These are phyloP conservation scores for Neotoma lepida DNA, from an alignment of 2,113 vertebrate species.

Conservation along the genomic window DNA sequence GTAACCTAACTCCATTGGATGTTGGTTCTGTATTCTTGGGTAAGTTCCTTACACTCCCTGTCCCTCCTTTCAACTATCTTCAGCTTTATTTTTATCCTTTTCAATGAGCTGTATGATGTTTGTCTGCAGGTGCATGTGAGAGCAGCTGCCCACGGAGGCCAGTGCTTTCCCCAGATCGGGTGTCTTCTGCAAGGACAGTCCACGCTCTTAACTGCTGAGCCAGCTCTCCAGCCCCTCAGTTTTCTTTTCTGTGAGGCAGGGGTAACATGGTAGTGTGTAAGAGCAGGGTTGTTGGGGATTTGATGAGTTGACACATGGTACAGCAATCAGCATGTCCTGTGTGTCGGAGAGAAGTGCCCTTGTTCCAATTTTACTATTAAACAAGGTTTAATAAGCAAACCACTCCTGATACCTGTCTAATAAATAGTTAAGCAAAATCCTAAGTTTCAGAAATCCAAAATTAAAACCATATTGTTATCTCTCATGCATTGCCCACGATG, in stretches of 20 bases:
- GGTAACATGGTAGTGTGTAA: not conserved
- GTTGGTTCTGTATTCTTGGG: not conserved
- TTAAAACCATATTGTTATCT: not conserved
- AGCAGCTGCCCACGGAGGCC: not conserved
- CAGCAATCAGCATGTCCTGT: not conserved
- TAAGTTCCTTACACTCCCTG: fast-evolving
- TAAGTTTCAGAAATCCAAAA: not conserved
- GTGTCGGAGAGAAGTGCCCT: fast-evolving
- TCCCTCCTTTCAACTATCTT: not conserved
- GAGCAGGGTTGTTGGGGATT: not conserved
- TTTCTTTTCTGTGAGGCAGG: not conserved
- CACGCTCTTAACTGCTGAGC: not conserved
- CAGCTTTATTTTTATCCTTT: not conserved
- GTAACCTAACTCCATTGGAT: not conserved
- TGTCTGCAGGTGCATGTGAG: not conserved
- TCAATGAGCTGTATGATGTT: not conserved
- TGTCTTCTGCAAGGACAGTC: not conserved
- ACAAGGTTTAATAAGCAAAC: not conserved
- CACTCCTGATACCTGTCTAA: not conserved
- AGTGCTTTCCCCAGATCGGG: too few species aligned
- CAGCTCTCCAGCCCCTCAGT: not conserved
- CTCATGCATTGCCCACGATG: not conserved
- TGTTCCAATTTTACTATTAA: not conserved
- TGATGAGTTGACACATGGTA: not conserved
- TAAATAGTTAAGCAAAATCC: not conserved